Percentiles rank a stretch among this genome's conserved stretches.
These are phyloP conservation scores for Gambusia holbrooki DNA, from an alignment of 2,113 vertebrate species.

Conservation along the genomic window DNA sequence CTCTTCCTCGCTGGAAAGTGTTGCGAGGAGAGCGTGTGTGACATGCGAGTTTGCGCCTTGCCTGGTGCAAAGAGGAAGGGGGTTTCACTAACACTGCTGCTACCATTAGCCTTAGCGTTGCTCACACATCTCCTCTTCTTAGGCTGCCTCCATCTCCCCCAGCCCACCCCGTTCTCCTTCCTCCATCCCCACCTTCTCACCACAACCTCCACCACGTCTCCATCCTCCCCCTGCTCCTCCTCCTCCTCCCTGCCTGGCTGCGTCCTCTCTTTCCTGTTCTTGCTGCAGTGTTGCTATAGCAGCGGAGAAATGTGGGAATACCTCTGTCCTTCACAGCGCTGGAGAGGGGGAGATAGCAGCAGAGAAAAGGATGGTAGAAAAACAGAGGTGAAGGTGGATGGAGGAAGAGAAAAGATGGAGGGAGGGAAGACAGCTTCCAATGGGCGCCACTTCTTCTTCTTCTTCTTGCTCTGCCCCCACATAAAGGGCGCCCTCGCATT, in stretches of 20 bases:
- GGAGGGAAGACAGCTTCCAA: conserved; percentile 16
- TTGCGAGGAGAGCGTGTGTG: conserved; percentile 47
- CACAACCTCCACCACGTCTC: conserved; percentile 48
- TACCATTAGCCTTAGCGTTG: conserved; percentile 71
- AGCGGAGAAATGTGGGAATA: conserved; percentile 86
- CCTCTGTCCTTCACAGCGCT: conserved; percentile 81
- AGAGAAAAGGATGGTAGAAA: conserved; percentile 46
- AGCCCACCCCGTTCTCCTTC: conserved; percentile 8
- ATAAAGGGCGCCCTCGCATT: conserved; percentile 51
- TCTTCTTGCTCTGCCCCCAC: conserved; percentile 29
- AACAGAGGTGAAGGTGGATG: conserved; percentile 1
- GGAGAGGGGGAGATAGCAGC: conserved; percentile 33
- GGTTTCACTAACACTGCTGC: conserved; percentile 51
- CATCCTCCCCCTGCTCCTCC: conserved; percentile 28
- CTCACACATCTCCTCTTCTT: conserved; percentile 70
- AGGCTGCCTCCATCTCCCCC: conserved; percentile 50
- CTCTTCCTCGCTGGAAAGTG: not conserved
- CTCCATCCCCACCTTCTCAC: conserved; percentile 24
- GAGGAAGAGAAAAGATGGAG: conserved; percentile 21
- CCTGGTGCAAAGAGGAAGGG: conserved; percentile 27
- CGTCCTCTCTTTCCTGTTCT: conserved; percentile 76
- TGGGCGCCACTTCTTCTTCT: not conserved
- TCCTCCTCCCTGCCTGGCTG: conserved; percentile 43
- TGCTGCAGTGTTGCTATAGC: conserved; percentile 83
- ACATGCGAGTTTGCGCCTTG: conserved; percentile 47